A percentile compares a stretch with the other conserved stretches of the same genome.
These are phyloP conservation scores for Drosophila kikkawai DNA, from an alignment of 1,140 invertebrate species.

Conservation along the genomic window DNA sequence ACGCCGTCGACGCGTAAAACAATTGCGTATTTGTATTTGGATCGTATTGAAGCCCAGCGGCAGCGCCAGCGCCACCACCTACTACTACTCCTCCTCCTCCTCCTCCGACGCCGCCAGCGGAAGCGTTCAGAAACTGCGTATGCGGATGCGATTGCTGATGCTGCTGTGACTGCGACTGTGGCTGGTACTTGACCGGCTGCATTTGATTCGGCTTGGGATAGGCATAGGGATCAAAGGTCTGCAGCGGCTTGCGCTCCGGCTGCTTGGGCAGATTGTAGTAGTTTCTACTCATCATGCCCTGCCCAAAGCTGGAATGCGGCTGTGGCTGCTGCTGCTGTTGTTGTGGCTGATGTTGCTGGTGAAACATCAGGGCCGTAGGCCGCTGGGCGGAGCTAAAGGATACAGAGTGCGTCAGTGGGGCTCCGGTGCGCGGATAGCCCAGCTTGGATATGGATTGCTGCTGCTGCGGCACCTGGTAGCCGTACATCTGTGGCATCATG, in stretches of 20 bases:
- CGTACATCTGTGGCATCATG: slow-evolving; percentile 69
- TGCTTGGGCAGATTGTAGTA: slow-evolving; percentile 73
- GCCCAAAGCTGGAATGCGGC: slow-evolving; percentile 54
- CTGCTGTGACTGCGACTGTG: slow-evolving; percentile 29
- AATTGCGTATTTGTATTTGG: slow-evolving; percentile 77
- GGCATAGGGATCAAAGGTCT: slow-evolving; percentile 82
- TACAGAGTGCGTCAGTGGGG: slow-evolving; percentile 63
- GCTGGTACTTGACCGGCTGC: slow-evolving; percentile 69
- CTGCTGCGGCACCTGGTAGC: slow-evolving; percentile 47
- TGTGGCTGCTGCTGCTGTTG: slow-evolving; percentile 35
- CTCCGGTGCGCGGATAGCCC: slow-evolving; percentile 43
- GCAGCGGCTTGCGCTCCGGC: slow-evolving; percentile 74
- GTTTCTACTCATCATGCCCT: slow-evolving; percentile 74
- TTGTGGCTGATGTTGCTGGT: slow-evolving; percentile 48
- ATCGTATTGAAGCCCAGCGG: slow-evolving; percentile 65
- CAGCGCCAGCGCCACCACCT: slow-evolving; percentile 22
- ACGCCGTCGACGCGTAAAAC: slow-evolving; percentile 62
- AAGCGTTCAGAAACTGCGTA: slow-evolving; percentile 66
- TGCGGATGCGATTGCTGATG: slow-evolving; percentile 57
- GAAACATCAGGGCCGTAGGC: slow-evolving; percentile 51
- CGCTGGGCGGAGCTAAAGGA: slow-evolving; percentile 69
- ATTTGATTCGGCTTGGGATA: slow-evolving; percentile 73
- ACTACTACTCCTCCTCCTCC: slow-evolving; percentile 15
- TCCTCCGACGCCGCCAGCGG: slow-evolving; percentile 27
- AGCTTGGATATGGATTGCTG: slow-evolving; percentile 26